A percentile compares a stretch with the other conserved stretches of the same genome.
These are phyloP conservation scores for Pantelozetes paolii DNA, from an alignment of 2,888 invertebrate species.

Conservation along the genomic window DNA sequence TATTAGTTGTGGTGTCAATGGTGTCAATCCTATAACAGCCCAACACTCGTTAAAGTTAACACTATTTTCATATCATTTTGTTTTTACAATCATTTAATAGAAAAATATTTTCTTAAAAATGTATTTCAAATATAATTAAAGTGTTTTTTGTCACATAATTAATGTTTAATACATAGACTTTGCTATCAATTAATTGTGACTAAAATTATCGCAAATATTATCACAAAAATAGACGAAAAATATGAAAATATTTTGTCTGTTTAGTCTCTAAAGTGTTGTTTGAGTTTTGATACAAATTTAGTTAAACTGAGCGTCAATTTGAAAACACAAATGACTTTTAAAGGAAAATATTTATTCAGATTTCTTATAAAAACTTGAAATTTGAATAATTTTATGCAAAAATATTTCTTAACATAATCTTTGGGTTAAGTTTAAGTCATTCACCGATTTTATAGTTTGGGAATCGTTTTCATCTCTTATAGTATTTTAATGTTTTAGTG, in stretches of 20 bases:
- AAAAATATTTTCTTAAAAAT: background rate
- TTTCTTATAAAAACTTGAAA: background rate
- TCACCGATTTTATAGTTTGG: background rate
- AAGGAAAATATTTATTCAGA: no score
- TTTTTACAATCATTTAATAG: background rate
- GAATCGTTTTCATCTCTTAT: no score
- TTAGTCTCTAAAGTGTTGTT: no score
- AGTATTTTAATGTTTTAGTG: no score
- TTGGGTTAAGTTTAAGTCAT: background rate
- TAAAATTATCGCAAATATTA: no score
- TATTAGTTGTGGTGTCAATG: constrained; percentile 20
- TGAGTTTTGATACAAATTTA: no score
- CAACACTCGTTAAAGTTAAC: background rate
- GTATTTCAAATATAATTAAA: background rate
- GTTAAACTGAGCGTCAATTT: no score
- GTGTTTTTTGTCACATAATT: background rate
- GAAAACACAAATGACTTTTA: no score
- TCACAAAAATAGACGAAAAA: no score
- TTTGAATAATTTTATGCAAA: background rate
- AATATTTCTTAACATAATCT: background rate
- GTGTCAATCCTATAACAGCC: background rate
- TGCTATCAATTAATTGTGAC: no score
- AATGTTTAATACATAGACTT: no score
- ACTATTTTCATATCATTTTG: background rate
- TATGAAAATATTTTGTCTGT: no score